Evolutionary conservation across 1,140 invertebrate genomes (phyloP).

Genomic region (Bombus picipes): DNA sequence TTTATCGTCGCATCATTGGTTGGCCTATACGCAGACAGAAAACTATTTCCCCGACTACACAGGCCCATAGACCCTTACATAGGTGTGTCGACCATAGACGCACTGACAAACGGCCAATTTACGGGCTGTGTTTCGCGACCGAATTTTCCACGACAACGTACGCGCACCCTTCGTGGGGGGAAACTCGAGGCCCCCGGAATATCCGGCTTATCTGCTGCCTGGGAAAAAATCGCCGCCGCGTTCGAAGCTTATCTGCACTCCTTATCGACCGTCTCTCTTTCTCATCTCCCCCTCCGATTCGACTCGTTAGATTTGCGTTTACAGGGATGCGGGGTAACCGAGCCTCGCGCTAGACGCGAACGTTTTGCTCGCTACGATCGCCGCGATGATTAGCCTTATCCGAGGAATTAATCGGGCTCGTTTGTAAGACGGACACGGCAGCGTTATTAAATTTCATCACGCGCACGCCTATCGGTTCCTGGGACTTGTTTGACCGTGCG

Average conservation of each 20-base stretch:
- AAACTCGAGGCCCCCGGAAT: not conserved
- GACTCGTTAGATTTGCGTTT: conserved; percentile 56
- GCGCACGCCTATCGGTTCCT: conserved; percentile 11
- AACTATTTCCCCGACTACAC: not conserved
- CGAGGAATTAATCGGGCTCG: conserved; percentile 46
- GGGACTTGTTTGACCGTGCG: not conserved
- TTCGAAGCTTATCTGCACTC: conserved; percentile 16
- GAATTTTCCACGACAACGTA: not conserved
- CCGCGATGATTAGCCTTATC: conserved; percentile 57
- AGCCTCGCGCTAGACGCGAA: conserved; percentile 9
- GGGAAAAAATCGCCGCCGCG: conserved; percentile 17
- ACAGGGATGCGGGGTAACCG: conserved; percentile 34
- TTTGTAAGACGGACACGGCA: conserved; percentile 24
- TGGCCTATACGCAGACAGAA: not conserved
- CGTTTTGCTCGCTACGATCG: conserved; percentile 39
- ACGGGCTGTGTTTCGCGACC: not conserved
- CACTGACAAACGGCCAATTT: not conserved
- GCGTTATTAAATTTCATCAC: conserved; percentile 54
- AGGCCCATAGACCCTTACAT: too few species aligned
- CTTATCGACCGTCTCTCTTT: conserved; percentile 2
- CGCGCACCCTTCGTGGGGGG: not conserved
- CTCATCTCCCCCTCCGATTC: not conserved
- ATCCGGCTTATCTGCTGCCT: conserved; percentile 20
- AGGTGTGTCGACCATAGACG: not conserved
- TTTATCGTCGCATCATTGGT: conserved; percentile 40